These are phyloP conservation scores for Colletes latitarsis DNA, from an alignment of 1,140 invertebrate genomes.

Conservation along the genomic window DNA sequence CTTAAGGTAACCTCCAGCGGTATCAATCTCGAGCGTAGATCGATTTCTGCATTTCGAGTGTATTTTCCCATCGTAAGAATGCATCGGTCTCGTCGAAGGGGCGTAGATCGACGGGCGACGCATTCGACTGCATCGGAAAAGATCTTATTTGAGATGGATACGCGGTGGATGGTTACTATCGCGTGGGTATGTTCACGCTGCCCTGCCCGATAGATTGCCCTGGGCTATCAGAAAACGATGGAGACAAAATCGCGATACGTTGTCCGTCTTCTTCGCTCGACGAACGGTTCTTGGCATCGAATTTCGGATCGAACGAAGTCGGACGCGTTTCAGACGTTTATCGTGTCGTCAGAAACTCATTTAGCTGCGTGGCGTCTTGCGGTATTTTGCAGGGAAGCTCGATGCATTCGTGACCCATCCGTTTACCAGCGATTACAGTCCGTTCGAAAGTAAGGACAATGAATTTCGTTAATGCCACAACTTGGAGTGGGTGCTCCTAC, in stretches of 20 bases:
- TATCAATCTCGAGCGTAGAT: slow-evolving; percentile 22
- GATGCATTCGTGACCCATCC: no score
- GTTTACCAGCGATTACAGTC: no score
- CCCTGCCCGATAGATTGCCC: slow-evolving; percentile 17
- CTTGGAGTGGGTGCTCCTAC: no score
- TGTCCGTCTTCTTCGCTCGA: not conserved
- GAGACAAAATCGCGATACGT: slow-evolving; percentile 13
- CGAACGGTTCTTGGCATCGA: not conserved
- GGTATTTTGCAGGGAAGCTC: not conserved
- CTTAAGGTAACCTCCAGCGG: no score
- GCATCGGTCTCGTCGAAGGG: not conserved
- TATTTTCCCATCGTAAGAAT: slow-evolving; percentile 7
- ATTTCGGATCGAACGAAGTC: not conserved
- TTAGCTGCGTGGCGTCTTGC: slow-evolving; percentile 29
- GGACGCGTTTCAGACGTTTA: not conserved
- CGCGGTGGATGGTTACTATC: not conserved
- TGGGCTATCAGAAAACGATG: slow-evolving; percentile 2
- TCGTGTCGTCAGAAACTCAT: slow-evolving; percentile 59
- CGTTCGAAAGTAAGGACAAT: no score
- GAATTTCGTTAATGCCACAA: not conserved
- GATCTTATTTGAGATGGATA: slow-evolving; percentile 34
- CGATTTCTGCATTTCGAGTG: not conserved
- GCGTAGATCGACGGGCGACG: not conserved
- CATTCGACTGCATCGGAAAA: slow-evolving; percentile 4
- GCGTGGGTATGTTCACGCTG: not conserved